phyloP scores from a whole-genome alignment of 2,113 vertebrate species.

The Eulacestoma nigropectus region DNA sequence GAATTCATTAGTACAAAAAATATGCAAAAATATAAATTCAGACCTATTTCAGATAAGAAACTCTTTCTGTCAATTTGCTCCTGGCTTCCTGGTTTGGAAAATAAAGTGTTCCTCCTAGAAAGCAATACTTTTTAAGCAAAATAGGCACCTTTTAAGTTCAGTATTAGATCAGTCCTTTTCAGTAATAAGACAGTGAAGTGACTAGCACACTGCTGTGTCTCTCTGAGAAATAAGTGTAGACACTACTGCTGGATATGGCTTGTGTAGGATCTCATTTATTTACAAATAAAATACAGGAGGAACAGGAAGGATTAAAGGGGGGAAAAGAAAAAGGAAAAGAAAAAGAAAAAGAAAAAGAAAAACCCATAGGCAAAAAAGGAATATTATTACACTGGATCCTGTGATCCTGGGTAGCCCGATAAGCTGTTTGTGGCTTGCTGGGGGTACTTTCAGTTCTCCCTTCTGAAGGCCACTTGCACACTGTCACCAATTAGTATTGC shows the following conservation, averaged over 20 bases:
- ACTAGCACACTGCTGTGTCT: background rate
- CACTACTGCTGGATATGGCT: background rate
- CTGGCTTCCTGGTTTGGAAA: background rate
- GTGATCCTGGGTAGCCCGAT: background rate
- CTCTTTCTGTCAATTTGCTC: background rate
- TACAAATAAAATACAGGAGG: background rate
- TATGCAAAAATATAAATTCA: background rate
- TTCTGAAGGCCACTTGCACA: background rate
- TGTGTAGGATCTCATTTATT: background rate
- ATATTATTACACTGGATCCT: background rate
- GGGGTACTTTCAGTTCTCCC: background rate
- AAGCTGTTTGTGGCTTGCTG: background rate
- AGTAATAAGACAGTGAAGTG: background rate
- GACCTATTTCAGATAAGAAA: background rate
- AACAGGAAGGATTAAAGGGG: background rate
- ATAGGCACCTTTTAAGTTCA: background rate
- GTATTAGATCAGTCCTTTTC: background rate
- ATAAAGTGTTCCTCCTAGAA: background rate
- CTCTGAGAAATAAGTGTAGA: background rate
- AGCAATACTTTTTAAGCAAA: background rate
- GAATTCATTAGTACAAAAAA: background rate
- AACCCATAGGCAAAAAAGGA: background rate
- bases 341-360: background rate
- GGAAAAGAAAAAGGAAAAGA: fast-evolving
- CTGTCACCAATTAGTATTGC: slow-evolving; percentile 11